Base-by-base conservation (phyloP, 2,113 vertebrate species). In the Dinomys branickii region DNA sequence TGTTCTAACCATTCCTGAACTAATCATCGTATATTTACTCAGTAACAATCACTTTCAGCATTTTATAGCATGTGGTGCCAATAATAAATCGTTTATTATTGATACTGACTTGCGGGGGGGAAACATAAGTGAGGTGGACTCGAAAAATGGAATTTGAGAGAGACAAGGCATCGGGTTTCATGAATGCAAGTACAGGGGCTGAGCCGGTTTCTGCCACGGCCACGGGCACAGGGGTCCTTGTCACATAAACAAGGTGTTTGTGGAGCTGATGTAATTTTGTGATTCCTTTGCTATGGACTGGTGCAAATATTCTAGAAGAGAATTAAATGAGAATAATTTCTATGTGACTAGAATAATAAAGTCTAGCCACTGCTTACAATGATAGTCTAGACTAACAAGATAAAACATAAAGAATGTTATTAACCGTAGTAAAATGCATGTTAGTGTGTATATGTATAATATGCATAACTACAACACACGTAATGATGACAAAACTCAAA, bases 111-210 rank as follows among this genome's bases (percentile, higher is more conserved):
- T 89, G 30, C 19, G 47, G 38, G 73, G 6, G 44, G 44, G n/a
- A 54, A 69, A 82, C 63, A 52, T 71, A 73, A 78, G 20, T 71
- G 5, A 65, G 71, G 7, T 24, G 63, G 52, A 90, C 6, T 26
- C 44, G 22, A 77, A 63, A 59, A 28, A 19, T 16, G 71, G 2
- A 69, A 63, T 54, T 92, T 81, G 65, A 90, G 17, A 73, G 59
- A 28, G 20, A 50, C 6, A 85, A 63, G 83, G 22, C 52, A 47
- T 3, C 52, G 22, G 61, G 50, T 12, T 97, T 50, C 88, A 4
- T 17, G 95, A 93, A 94, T 93, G 95, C 90, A 95, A 73, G 50
- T 84, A 96, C 52, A 71, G 54, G 41, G 28, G 3, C 20, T 97
- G 67, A 92, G 88, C 56, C 83, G 80, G 83, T 88, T 85, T 59